Base-by-base conservation (phyloP, 2,888 invertebrate genomes). In the Drosophila quinaria region DNA sequence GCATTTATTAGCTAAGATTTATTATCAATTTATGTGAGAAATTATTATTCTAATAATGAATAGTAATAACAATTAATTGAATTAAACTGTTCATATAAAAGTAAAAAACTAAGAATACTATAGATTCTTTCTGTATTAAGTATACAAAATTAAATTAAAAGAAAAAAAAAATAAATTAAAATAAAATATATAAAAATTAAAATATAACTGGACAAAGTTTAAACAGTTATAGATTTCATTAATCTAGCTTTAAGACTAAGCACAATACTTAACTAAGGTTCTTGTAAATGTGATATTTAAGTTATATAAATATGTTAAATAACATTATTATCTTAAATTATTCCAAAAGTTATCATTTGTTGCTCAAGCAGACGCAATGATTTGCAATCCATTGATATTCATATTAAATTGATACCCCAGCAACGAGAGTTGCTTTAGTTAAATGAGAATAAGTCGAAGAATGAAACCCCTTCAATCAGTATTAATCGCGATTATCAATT, bases 401-500 rank as follows among this genome's bases (percentile, higher is more conserved):
- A 42, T 42, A 42, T 29, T 54, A 3, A 52, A 41, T 17, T 10
- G 22, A 55, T 22, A 19, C 22, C 22, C n/a, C 31, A 9, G 37
- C 19, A n/a, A n/a, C 13, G n/a, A n/a, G 4, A 37, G 9, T 25
- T 15, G 25, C 8, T 29, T 52, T 51, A 44, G 44, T 44, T 31
- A 6, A 49, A 33, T 33, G 13, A 44, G 22, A 22, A 22, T 9
- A 19, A 19, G 4, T 19, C 22, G 15, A 44, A 55, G 44, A 44
- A 22, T 56, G 33, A 56, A 56, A 35, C 15, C 44, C 19, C 33
- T 55, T 55, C 42, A 55, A 33, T 55, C 55, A 55, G 58, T 13
- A 25, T 65, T 55, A 59, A 76, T 31, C 33, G 55, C 42, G 65
- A 62, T 76, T 78, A 74, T 55, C 70, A 74, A 76, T 76, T 62